phyloP scores from a whole-genome alignment of 2,797 vertebrate genomes.

The Gobio occitaniae region DNA sequence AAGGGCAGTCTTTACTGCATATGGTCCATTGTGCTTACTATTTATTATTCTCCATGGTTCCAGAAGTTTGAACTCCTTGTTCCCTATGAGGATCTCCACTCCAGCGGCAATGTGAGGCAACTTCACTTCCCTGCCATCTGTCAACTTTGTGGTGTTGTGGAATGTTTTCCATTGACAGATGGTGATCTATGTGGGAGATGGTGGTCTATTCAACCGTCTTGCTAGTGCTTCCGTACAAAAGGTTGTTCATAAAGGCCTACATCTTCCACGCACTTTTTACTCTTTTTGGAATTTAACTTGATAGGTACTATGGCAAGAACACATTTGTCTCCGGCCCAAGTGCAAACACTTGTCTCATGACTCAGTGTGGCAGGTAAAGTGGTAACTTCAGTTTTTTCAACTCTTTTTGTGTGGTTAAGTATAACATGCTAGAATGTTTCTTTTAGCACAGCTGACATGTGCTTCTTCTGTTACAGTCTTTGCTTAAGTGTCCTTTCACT shows the following conservation, averaged over 20 bases:
- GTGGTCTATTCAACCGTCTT: not conserved
- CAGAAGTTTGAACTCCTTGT: no score
- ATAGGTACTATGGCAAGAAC: slow-evolving; percentile 26
- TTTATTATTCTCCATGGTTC: no score
- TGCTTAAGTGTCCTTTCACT: slow-evolving; percentile 43
- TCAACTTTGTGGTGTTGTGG: no score
- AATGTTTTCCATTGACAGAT: no score
- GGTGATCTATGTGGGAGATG: no score
- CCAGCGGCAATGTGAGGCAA: no score
- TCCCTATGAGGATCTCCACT: no score
- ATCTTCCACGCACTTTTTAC: not conserved
- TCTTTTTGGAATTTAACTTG: slow-evolving; percentile 32
- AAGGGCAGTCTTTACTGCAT: no score
- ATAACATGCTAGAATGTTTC: slow-evolving; percentile 35
- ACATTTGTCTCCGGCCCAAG: slow-evolving; percentile 28
- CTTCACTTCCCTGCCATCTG: no score
- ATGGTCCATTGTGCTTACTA: no score
- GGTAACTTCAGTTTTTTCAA: not conserved
- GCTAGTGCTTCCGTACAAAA: slow-evolving; percentile 7
- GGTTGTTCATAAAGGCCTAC: slow-evolving; percentile 35
- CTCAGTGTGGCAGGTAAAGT: not conserved
- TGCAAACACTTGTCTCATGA: slow-evolving; percentile 22
- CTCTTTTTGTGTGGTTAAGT: not conserved
- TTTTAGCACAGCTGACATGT: slow-evolving; percentile 18
- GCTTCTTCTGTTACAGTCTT: slow-evolving; percentile 23